Evolutionary conservation across 2,797 vertebrate genomes (phyloP).

Genomic region (Sebastes nivosus): DNA sequence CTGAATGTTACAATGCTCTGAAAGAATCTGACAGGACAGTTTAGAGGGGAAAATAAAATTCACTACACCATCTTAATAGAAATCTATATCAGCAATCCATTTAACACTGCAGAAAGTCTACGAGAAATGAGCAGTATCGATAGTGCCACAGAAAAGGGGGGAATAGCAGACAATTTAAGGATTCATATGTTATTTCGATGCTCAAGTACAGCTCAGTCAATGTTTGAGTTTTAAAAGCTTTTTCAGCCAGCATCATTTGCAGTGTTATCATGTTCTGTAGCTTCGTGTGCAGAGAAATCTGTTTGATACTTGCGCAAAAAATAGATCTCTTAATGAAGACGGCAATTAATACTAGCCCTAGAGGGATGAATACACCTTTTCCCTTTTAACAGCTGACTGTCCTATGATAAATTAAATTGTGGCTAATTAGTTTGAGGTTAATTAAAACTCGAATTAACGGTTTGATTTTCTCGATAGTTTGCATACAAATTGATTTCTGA

Average conservation of each 20-base stretch:
- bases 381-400: background rate
- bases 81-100: conserved; percentile 61
- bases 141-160: conserved; percentile 20
- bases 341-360: background rate
- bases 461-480: background rate
- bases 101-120: conserved; percentile 36
- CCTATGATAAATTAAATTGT: background rate
- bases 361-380: background rate
- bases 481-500: background rate
- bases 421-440: background rate
- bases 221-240: conserved; percentile 5
- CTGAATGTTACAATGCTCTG: conserved; percentile 33
- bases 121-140: conserved; percentile 26
- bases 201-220: conserved; percentile 32
- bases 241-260: background rate
- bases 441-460: background rate
- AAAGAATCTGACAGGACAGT: conserved; percentile 53
- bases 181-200: conserved; percentile 50
- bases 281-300: background rate
- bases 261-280: background rate
- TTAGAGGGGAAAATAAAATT: conserved; percentile 46
- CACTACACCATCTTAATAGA: conserved; percentile 64
- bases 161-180: conserved; percentile 32
- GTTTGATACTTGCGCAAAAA: background rate
- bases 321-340: background rate